Evolutionary conservation across 2,797 vertebrate species (phyloP), one percentile per base, ranked within the genome.

Genomic region (Argya squamiceps): DNA sequence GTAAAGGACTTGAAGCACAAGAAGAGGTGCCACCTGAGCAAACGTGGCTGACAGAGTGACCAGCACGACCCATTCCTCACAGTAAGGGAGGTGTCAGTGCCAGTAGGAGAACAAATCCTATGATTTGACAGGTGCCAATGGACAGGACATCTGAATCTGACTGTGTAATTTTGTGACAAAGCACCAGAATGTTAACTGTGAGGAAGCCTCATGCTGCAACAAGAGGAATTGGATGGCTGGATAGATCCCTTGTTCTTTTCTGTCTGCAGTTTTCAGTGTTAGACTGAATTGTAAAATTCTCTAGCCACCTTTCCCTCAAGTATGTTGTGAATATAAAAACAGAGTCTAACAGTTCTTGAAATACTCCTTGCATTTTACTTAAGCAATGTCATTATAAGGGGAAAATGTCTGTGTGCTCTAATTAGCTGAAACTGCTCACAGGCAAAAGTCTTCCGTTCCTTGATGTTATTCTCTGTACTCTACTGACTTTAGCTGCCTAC

Each of bases 21-120:
- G 52, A 58, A 82, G 50, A 36, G 15, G 16, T 49, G 37, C 0
- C 43, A 34, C 22, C n/a, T 29, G 50, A 78, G n/a, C 41, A 84
- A 29, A 55, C 0, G 0, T 21, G 52, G 21, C 39, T 80, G 76
- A 26, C 19, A n/a, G 49, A 46, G 27, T 29, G 50, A 55, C 10
- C 34, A 62, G 34, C 39, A 47, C 20, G 47, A 44, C n/a, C 26
- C 15, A 9, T 39, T 64, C 41, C 70, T 81, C 34, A 8, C 62
- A 65, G 44, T 26, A 49, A 24, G 60, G 34, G 32, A 77, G 7
- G 22, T 58, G 43, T 50, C 0, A 0, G 12, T 58, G 43, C 46
- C 0, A 0, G 12, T 3, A 49, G 50, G 23, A 53, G 37, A 71
- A 39, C 11, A 27, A 20, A 10, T 79, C 26, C 52, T n/a, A 64